Base-by-base conservation (phyloP, 1,140 invertebrate species). In the Pogonognathellus flavescens region DNA sequence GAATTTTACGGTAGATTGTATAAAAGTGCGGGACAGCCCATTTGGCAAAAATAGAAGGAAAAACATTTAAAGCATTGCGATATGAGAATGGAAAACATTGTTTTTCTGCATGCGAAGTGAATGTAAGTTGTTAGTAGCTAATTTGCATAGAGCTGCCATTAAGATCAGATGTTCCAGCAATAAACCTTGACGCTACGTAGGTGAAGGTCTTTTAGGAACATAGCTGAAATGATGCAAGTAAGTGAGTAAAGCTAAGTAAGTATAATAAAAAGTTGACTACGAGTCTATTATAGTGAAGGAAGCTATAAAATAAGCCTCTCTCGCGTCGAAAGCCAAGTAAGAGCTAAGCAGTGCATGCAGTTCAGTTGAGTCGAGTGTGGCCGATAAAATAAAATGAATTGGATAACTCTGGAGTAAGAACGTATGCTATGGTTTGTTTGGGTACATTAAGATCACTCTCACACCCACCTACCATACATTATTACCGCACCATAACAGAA, bases 351-450 rank as follows among this genome's bases (percentile, higher is more conserved):
- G 62, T 25, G 62, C 59, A 41, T 41, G 31, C 31, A 41, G 31
- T 41, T 41, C 31, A 41, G 31, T 76, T 49, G 70, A 76, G 70
- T 76, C 31, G 70, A 76, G 70, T 76, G 41, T 14, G 41, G 50
- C 70, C 84, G 84, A 85, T 85, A 85, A 85, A 85, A 85, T 85
- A 85, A 85, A 85, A 85, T 85, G 84, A 85, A 85, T 85, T 85
- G 84, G 84, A 80, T 81, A 82, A 85, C 55, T 82, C 76, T 41
- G 53, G 10, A 52, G 84, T 41, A 31, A 76, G 70, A 76, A 76
- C 70, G 70, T 76, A 76, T 76, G 80, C 80, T 85, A 85, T 85
- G 84, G 84, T 85, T 85, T 85, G 84, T 85, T 85, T 85, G 84
- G 76, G 55, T 82, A 85, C 84, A 85, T 85, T 85, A 85, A 82